These are phyloP conservation scores for Odontothrips loti DNA, from an alignment of 2,888 invertebrate genomes.

Conservation along the genomic window DNA sequence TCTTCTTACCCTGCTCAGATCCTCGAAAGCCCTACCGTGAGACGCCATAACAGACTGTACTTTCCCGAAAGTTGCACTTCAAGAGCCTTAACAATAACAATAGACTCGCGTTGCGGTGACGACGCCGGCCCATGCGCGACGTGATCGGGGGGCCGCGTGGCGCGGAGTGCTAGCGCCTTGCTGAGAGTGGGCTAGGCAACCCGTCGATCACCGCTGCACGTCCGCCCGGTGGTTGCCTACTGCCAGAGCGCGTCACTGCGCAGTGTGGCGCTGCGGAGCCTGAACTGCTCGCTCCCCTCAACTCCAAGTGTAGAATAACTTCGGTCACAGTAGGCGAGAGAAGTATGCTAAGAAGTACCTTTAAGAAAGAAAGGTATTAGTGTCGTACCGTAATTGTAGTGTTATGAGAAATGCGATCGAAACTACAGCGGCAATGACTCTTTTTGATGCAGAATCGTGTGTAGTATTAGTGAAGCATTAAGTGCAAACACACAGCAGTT, in stretches of 20 bases:
- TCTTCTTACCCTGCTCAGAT: not conserved
- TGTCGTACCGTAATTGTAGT: not conserved
- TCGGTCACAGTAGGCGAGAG: not conserved
- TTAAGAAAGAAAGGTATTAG: not conserved
- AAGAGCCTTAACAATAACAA: too few species aligned
- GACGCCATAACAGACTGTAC: not conserved
- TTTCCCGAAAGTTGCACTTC: not conserved
- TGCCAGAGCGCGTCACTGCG: too few species aligned
- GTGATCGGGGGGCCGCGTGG: too few species aligned
- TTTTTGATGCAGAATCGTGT: not conserved
- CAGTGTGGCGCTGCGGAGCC: too few species aligned
- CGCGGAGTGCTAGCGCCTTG: not conserved
- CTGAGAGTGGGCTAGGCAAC: too few species aligned
- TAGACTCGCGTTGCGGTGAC: too few species aligned
- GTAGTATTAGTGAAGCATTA: not conserved
- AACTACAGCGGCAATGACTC: not conserved
- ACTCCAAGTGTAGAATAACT: not conserved
- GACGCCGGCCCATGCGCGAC: not conserved
- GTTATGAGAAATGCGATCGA: not conserved
- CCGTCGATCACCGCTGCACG: too few species aligned
- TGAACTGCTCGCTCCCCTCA: too few species aligned
- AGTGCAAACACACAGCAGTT: too few species aligned
- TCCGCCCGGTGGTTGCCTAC: too few species aligned
- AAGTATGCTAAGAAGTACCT: not conserved
- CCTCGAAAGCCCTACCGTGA: not conserved